Base-by-base conservation (phyloP, 2,797 vertebrate genomes). In the Lepidocolaptes lacrymiger region DNA sequence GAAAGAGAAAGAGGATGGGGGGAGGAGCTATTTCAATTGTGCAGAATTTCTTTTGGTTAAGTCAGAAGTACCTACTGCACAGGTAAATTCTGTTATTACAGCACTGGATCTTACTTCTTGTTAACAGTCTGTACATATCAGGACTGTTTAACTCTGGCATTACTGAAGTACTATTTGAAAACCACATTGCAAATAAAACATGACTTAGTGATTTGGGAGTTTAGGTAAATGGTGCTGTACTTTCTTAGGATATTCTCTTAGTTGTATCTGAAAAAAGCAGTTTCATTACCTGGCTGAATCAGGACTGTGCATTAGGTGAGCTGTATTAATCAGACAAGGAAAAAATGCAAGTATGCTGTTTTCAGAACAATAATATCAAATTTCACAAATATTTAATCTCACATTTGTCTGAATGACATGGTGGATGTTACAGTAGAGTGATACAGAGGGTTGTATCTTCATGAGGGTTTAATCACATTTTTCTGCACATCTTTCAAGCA, bases 231-330 rank as follows among this genome's bases (percentile, higher is more conserved):
- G 19, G 39, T 54, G 44, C 9, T 78, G 12, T 71, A 11, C 46
- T 66, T 81, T 71, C 43, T 87, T 39, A 43, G 28, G 14, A 13
- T 48, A 9, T 22, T 20, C 17, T 69, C 63, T 51, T 41, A 32
- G 37, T 14, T 91, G 23, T 94, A 67, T 88, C 89, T 94, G 86
- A 81, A 96, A 92, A 88, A 90, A 68, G 64, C 46, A 55, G 68
- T 90, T 64, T 67, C 44, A 43, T 66, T 36, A 16, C 75, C 67
- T 54, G 9, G 23, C 61, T 95, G 63, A 64, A 94, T 68, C 9
- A 14, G 62, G 39, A 66, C 62, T 85, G 8, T 82, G 95, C 66
- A 79, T 63, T 87, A 30, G 28, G 37, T 69, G 36, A 87, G 85
- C 94, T 94, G 24, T 93, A 36, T 91, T 89, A 90, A 54, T 56